Conservation (phyloP, 1,140 invertebrate genomes). For the Camponotus vicinus region DNA sequence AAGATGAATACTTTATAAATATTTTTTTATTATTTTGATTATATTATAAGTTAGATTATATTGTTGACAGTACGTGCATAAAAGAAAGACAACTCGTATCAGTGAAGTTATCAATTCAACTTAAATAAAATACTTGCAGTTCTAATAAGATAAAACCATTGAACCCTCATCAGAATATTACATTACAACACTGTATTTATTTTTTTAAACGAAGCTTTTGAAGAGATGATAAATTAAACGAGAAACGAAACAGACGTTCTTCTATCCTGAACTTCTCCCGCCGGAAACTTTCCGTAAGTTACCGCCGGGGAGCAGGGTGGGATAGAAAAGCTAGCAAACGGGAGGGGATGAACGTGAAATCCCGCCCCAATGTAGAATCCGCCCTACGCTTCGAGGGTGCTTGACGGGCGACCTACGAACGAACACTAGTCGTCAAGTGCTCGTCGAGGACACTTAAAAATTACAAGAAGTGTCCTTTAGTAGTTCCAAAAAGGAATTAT, state of each 20-base stretch:
- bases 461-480: slow-evolving; percentile 78
- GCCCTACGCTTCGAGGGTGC: slow-evolving; percentile 82
- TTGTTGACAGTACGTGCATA: too few relatives aligned
- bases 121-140: background rate
- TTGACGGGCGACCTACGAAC: slow-evolving; percentile 77
- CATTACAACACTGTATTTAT: background rate
- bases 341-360: slow-evolving; percentile 68
- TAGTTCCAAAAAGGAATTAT: slow-evolving; percentile 48
- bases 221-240: slow-evolving; percentile 6
- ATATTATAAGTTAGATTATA: too few relatives aligned
- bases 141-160: background rate
- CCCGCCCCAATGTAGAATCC: slow-evolving; percentile 78
- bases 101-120: background rate
- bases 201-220: slow-evolving; percentile 2
- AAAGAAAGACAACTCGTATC: too few relatives aligned
- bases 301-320: slow-evolving; percentile 35
- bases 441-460: slow-evolving; percentile 85
- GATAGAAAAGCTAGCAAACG: slow-evolving; percentile 14
- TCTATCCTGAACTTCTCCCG: background rate
- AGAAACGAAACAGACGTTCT: background rate
- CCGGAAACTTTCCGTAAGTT: slow-evolving; percentile 29
- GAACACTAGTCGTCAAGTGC: slow-evolving; percentile 85
- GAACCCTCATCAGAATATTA: background rate
- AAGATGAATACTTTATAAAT: background rate
- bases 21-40: background rate